Base-by-base conservation (phyloP, 2,888 invertebrate species). In the Napeogenes inachia region DNA sequence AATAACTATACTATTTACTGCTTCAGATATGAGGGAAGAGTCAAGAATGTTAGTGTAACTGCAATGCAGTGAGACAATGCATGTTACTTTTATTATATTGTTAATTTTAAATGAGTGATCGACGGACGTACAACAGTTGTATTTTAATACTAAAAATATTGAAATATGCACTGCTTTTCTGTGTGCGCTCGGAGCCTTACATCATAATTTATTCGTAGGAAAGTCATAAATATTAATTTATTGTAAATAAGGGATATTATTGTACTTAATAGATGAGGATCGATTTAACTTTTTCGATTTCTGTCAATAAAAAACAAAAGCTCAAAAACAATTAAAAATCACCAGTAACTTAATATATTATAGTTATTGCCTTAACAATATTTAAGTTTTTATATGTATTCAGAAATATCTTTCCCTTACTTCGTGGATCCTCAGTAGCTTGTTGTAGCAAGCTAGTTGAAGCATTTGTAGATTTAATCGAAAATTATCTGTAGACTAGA, bases 401-500 rank as follows among this genome's bases (percentile, higher is more conserved):
- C 54, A 54, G 57, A 58, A 54, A 46, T 21, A 46, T 21, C 12
- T 47, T 47, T 47, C 54, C 38, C 32, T 50, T 38, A 47, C 38
- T 65, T 65, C 66, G 58, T 62, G 62, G 70, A 68, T 73, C 72
- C 75, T 72, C 68, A 61, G 72, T 84, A 83, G 89, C 89, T 90
- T 89, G 89, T 84, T 71, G 77, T 84, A 84, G 85, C 89, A 87
- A 85, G 90, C 90, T 89, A 85, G 85, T 76, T 82, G 76, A 88
- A 89, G 90, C 90, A 90, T 90, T 90, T 89, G 82, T 89, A 89
- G 88, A 82, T 72, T 82, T 86, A 86, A 82, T 70, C 68, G 61
- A 64, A 79, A 77, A 80, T 78, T 80, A 77, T 84, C 77, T 78
- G 78, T 89, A 88, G 84, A 74, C 72, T 85, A 87, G 79, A 67